Evolutionary conservation across 1,140 invertebrate genomes (phyloP), one percentile per base, ranked within the genome.

Genomic region (Drosophila simulans): DNA sequence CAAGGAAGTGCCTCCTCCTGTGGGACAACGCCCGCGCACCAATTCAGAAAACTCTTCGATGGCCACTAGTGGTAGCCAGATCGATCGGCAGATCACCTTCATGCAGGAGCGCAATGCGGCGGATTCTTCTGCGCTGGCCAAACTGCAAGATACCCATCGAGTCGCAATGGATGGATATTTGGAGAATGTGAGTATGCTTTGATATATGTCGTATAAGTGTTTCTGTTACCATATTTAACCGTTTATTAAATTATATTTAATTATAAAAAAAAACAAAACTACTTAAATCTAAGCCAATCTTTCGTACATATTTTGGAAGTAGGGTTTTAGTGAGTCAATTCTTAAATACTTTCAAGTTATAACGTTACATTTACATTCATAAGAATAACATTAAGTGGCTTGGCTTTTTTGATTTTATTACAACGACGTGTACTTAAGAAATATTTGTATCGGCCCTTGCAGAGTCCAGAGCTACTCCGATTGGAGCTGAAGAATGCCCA

Each of bases 401-500:
- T 31, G 27, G 27, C 7, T 7, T 31, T 5, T 31, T 31, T 31
- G 31, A 8, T 31, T 10, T 10, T 3, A 3, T 8, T 8, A 31
- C 12, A 37, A 37, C 1, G 12, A 39, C 12, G 2, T 31, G 7
- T 8, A 1, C 31, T 0, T 31, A 31, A 31, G 7, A 10, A 39
- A 11, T 43, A 51, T 20, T 51, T 35, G 4, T 34, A 15, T 37
- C 8, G 3, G 20, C 13, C 5, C 5, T 27, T 25, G 0, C 15
- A 93, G 93, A 93, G 93, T 60, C 90, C 92, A 5, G 92, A 91
- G 46, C 58, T 93, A 4, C 45, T 93, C 17, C 76, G 89, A 8
- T 56, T 90, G 37, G 92, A 93, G 70, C 58, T 93, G 13, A 90
- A 92, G 56, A 92, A 93, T 59, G 92, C 92, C 3, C 90, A 92